A percentile compares a stretch with the other conserved stretches of the same genome.
Evolutionary conservation across 2,113 vertebrate genomes (phyloP).

Genomic region (Cyanoramphus novaezelandiae): DNA sequence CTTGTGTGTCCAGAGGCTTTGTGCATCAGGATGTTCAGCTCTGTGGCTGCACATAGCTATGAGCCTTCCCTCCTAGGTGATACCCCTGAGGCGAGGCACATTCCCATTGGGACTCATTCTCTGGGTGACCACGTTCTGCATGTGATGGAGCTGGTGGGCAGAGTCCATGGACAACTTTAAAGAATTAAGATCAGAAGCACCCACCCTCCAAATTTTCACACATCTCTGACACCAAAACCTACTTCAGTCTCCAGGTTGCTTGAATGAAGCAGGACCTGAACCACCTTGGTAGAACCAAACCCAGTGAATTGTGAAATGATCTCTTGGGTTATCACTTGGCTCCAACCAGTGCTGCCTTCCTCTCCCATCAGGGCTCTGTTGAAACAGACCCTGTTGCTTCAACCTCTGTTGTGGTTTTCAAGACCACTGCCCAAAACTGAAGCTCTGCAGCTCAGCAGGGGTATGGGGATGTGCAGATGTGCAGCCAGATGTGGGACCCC

Average conservation of each 20-base stretch:
- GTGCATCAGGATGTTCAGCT: rapidly evolving
- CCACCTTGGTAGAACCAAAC: neutral
- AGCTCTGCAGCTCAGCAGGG: neutral
- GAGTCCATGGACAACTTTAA: neutral
- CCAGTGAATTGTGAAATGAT: neutral
- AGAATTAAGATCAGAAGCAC: neutral
- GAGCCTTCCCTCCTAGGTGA: neutral
- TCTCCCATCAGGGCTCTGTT: neutral
- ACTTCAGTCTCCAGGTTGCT: neutral
- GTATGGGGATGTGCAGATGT: neutral
- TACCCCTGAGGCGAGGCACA: neutral
- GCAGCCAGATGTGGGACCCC: neutral
- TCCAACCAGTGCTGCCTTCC: rapidly evolving
- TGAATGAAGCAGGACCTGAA: neutral
- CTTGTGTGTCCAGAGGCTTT: neutral
- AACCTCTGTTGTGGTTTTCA: neutral
- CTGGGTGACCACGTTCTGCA: neutral
- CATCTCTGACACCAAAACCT: neutral
- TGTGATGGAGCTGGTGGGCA: neutral
- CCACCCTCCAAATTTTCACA: neutral
- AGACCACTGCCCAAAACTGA: neutral
- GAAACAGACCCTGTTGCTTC: neutral
- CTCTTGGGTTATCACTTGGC: rapidly evolving
- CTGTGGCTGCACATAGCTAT: neutral
- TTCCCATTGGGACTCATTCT: neutral